Base-by-base conservation (phyloP, 1,140 invertebrate genomes). In the Spodoptera litura region DNA sequence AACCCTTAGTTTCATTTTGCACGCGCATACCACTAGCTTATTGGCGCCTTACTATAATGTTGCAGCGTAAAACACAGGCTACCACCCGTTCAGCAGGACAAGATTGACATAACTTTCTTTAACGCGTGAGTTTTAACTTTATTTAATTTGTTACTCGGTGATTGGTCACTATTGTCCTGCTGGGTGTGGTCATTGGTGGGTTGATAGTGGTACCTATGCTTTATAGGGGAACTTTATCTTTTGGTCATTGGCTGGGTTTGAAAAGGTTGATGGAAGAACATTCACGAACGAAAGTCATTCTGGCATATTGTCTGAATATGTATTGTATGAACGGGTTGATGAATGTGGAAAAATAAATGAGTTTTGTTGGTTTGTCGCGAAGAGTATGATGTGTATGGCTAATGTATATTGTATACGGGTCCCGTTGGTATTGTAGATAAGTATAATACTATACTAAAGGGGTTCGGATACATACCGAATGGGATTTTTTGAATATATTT, bases 141-240 rank as follows among this genome's bases (percentile, higher is more conserved):
- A 49, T 27, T 51, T 51, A 27, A 51, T 27, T 68, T 64, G 61
- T 4, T 12, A 3, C 4, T 68, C 64, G 64, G 64, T 68, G 44
- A 68, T 68, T 51, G 64, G 64, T 68, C 64, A 68, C 64, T 68
- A 51, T 25, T 5, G 64, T 68, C 64, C 64, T 68, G 64, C 49
- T 68, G 64, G 38, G 64, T 52, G 20, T 25, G 20, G 15, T 51
- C 58, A n/a, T 35, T 62, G 31, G 25, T 61, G 15, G 61, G 61
- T 15, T 25, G 12, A 15, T 64, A n/a, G 35, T 64, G 61, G 38
- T 44, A 20, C 20, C 20, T 20, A 44, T 44, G 38, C 6, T 44
- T 44, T 44, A 44, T 44, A 6, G 38, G 61, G 25, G 55, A 66
- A 59, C 3, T 49, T 61, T 20, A 20, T 56, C 53, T 20, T 20